Percentiles rank a stretch among this genome's conserved stretches.
Evolutionary conservation across 1,140 invertebrate species (phyloP).

Genomic region (Zaprionus tsacasi): DNA sequence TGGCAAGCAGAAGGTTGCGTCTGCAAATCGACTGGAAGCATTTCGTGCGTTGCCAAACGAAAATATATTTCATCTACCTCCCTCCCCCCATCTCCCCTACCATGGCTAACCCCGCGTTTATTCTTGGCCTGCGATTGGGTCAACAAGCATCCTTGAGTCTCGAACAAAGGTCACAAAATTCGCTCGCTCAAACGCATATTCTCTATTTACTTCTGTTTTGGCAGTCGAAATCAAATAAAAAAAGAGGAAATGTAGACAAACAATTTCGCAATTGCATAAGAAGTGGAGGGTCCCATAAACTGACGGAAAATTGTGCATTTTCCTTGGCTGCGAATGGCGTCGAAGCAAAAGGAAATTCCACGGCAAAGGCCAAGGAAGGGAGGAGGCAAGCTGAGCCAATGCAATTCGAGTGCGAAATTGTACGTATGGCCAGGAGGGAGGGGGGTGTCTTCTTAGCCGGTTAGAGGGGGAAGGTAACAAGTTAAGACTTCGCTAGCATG

Average conservation of each 20-base stretch:
- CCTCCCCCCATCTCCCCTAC: no score
- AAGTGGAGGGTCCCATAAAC: background rate
- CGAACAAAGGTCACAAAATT: conserved; percentile 65
- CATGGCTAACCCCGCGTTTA: conserved; percentile 34
- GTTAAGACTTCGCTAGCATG: no score
- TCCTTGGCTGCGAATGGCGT: background rate
- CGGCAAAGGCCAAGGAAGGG: background rate
- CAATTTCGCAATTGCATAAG: conserved; percentile 5
- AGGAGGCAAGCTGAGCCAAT: background rate
- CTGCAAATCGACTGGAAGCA: conserved; percentile 78
- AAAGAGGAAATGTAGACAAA: background rate
- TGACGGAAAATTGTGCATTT: conserved; percentile 1
- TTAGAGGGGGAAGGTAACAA: no score
- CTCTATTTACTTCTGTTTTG: conserved; percentile 37
- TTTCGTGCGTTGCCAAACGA: conserved; percentile 70
- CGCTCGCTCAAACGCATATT: conserved; percentile 38
- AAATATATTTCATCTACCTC: conserved; percentile 55
- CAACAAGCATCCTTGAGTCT: conserved; percentile 71
- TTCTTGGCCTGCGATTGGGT: conserved; percentile 62
- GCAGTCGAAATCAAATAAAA: conserved; percentile 37
- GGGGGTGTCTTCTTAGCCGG: no score
- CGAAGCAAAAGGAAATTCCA: conserved; percentile 3
- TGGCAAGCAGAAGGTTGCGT: conserved; percentile 53
- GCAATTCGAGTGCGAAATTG: background rate
- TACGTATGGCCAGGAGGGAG: background rate